Evolutionary conservation across 2,797 vertebrate genomes (phyloP), one percentile per base, ranked within the genome.

Genomic region (Ceyx erithaca): DNA sequence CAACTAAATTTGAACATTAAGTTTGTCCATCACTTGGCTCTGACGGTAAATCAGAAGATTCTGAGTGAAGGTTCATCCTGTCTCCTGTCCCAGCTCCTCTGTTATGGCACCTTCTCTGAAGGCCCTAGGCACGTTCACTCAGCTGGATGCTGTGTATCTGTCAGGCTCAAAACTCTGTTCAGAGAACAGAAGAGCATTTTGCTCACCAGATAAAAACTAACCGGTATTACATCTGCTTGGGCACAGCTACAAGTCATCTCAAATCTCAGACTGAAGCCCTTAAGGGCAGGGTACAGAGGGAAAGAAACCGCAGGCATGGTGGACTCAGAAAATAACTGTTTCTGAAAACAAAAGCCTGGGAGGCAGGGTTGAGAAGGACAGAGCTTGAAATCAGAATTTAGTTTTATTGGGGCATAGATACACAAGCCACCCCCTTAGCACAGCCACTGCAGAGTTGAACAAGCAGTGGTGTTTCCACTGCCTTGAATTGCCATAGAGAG

Each of bases 81-180:
- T 28, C 9, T 82, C 15, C 41, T 71, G 35, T 33, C 81, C 13
- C 10, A 81, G 30, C 19, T 94, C 9, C 10, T 62, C 6, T 30
- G 48, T 48, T 30, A 5, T 3, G 3, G 19, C 26, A 0, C 64
- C 23, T 26, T 12, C 37, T 76, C 37, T 67, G 86, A 51, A 59
- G 48, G 25, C 22, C 1, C 0, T 2, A 37, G 55, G 8, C 1
- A 0, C 10, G 31, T 68, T 81, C 30, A 25, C 54, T 80, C 57
- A 11, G 14, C 30, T n/a, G 72, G 14, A 26, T 64, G 31, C 1
- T 6, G 4, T 6, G 8, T 10, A 13, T 51, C 54, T 89, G 30
- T 31, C 28, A 45, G 62, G 14, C 28, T 68, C 21, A 2, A 4
- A 30, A 7, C 25, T 79, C 15, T 41, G 15, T 31, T 88, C 58